A percentile compares a stretch with the other conserved stretches of the same genome.
Evolutionary conservation across 1,140 invertebrate genomes (phyloP).

Genomic region (Geopemphigus sp.): DNA sequence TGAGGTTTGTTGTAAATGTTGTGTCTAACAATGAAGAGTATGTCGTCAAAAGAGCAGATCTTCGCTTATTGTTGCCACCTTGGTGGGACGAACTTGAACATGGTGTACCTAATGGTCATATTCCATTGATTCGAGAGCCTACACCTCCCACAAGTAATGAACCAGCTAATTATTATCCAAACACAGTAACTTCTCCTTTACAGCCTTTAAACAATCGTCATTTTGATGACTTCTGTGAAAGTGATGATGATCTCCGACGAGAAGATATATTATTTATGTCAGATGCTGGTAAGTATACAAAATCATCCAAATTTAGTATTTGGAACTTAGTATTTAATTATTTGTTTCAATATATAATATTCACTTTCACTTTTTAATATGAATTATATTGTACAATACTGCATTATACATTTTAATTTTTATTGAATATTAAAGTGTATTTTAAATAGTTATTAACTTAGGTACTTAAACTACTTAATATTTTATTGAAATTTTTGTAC

Average conservation of each 20-base stretch:
- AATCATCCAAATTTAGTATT: background rate
- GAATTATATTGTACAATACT: too few species aligned
- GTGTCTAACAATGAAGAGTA: slow-evolving; percentile 58
- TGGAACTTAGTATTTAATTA: background rate
- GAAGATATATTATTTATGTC: slow-evolving; percentile 83
- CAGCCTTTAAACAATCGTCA: slow-evolving; percentile 53
- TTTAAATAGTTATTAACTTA: too few species aligned
- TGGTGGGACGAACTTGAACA: slow-evolving; percentile 94
- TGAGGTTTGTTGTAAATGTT: slow-evolving; percentile 76
- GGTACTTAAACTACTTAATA: too few species aligned
- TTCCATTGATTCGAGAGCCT: slow-evolving; percentile 40
- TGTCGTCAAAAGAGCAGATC: slow-evolving; percentile 78
- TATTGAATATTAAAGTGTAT: too few species aligned
- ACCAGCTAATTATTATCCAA: slow-evolving; percentile 42
- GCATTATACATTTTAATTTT: too few species aligned
- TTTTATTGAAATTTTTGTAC: too few species aligned
- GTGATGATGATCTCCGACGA: slow-evolving; percentile 82
- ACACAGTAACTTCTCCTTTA: slow-evolving; percentile 40
- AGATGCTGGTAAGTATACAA: slow-evolving; percentile 65
- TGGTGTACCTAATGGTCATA: slow-evolving; percentile 54
- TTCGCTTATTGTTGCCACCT: slow-evolving; percentile 85
- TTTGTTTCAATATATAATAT: background rate
- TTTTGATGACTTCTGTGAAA: slow-evolving; percentile 81
- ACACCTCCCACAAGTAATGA: slow-evolving; percentile 36
- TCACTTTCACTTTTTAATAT: background rate